Evolutionary conservation across 2,888 invertebrate species (phyloP).

Genomic region (Gastracanthus pulcherrimus): DNA sequence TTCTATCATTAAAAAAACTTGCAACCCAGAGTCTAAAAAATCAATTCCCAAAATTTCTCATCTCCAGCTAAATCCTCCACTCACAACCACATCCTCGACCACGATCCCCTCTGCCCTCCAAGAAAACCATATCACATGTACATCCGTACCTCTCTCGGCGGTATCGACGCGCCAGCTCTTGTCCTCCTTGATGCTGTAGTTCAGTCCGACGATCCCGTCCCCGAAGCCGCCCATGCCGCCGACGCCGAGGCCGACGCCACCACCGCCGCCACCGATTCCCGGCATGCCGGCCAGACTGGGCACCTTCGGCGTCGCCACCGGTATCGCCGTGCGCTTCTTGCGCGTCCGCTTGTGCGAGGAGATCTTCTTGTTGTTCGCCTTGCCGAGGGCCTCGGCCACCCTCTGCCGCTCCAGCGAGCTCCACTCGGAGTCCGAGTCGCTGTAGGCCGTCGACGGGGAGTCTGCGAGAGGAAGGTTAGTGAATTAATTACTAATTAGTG

Average conservation of each 20-base stretch:
- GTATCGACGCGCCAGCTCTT: conserved; percentile 75
- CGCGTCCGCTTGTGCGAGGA: conserved; percentile 86
- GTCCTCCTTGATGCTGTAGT: conserved; percentile 76
- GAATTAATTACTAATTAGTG: no score
- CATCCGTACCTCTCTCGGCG: conserved; percentile 74
- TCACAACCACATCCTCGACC: no score
- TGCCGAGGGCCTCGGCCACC: conserved; percentile 81
- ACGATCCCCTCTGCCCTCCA: no score
- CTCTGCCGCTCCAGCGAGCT: conserved; percentile 85
- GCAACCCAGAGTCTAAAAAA: no score
- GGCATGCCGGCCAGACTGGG: conserved; percentile 82
- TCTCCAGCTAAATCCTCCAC: no score
- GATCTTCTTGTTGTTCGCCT: conserved; percentile 84
- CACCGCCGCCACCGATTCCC: conserved; percentile 60
- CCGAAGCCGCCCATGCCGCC: neutral
- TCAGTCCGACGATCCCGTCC: conserved; percentile 73
- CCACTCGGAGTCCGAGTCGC: conserved; percentile 94
- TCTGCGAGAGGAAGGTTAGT: conserved; percentile 27
- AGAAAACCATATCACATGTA: no score
- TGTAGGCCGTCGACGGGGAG: conserved; percentile 81
- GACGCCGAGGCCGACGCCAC: conserved; percentile 66
- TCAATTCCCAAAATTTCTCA: no score
- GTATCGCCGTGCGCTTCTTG: conserved; percentile 87
- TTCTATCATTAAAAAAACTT: no score
- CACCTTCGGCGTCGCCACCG: conserved; percentile 91